phyloP scores from a whole-genome alignment of 1,140 invertebrate genomes.

The Capitella teleta region DNA sequence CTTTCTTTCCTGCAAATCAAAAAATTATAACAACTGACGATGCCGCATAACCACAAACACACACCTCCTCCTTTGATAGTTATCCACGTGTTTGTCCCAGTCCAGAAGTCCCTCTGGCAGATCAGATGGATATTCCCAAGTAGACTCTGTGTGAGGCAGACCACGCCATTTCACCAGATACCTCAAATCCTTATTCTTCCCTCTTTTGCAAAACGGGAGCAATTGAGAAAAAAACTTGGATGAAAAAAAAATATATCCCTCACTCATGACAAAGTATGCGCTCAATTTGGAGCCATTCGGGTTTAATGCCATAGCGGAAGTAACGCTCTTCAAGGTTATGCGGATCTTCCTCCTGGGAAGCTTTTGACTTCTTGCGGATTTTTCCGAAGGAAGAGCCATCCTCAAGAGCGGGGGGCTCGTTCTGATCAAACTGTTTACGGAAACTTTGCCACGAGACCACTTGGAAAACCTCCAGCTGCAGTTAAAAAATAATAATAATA shows the following conservation, averaged over 20 bases:
- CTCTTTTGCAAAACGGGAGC: slow-evolving; percentile 39
- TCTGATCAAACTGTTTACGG: slow-evolving; percentile 86
- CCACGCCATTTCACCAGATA: slow-evolving; percentile 96
- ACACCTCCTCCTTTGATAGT: slow-evolving; percentile 59
- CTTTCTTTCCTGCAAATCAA: not conserved
- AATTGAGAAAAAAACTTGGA: not conserved
- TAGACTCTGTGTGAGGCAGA: slow-evolving; percentile 81
- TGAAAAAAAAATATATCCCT: not conserved
- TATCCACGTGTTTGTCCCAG: slow-evolving; percentile 50
- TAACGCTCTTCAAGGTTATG: slow-evolving; percentile 61
- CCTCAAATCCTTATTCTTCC: slow-evolving; percentile 62
- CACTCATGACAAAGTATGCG: slow-evolving; percentile 12
- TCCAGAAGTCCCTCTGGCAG: slow-evolving; percentile 19
- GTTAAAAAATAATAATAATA: slow-evolving; percentile 13
- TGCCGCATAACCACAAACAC: not conserved
- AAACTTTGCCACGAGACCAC: slow-evolving; percentile 82
- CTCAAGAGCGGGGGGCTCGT: slow-evolving; percentile 81
- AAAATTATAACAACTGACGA: not conserved
- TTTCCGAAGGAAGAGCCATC: slow-evolving; percentile 45
- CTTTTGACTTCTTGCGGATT: not conserved
- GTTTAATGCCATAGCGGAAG: slow-evolving; percentile 80
- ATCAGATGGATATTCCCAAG: slow-evolving; percentile 70
- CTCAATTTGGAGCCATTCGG: slow-evolving; percentile 74
- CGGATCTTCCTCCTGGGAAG: slow-evolving; percentile 6
- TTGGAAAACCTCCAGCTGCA: slow-evolving; percentile 86